Evolutionary conservation across 2,888 invertebrate genomes (phyloP).

Genomic region (Troglohyphantes excavatus): DNA sequence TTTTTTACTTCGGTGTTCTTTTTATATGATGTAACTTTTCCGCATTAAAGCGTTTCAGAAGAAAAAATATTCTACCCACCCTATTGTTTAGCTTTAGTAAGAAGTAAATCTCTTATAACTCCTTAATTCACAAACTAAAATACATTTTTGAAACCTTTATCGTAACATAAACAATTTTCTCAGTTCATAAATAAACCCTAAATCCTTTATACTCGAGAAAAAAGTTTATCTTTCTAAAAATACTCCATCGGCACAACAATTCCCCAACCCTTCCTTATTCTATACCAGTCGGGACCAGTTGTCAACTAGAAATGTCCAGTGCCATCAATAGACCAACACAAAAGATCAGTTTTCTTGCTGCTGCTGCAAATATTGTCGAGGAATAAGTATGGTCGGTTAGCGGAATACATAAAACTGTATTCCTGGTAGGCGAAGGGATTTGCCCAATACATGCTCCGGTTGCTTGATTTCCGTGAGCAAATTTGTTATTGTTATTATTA

Average conservation of each 20-base stretch:
- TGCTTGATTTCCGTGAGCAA: background rate
- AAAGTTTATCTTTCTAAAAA: background rate
- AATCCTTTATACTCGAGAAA: background rate
- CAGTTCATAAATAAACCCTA: too few species aligned
- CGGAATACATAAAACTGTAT: conserved; percentile 29
- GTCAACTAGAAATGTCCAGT: background rate
- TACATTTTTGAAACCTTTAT: too few species aligned
- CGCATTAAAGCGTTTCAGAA: too few species aligned
- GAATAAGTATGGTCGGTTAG: background rate
- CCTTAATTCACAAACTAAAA: too few species aligned
- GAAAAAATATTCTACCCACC: too few species aligned
- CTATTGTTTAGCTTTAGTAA: too few species aligned
- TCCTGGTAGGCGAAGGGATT: conserved; percentile 5
- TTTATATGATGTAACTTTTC: too few species aligned
- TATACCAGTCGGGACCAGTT: background rate
- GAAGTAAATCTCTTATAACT: too few species aligned
- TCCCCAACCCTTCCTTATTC: background rate
- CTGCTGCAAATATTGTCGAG: background rate
- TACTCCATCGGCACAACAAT: background rate
- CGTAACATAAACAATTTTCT: too few species aligned
- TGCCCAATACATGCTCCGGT: background rate
- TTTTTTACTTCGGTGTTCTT: too few species aligned
- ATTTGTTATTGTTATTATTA: background rate
- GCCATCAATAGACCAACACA: background rate
- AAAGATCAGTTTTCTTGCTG: background rate